Conservation (phyloP, 2,888 invertebrate species). For the Beris morrisii region DNA sequence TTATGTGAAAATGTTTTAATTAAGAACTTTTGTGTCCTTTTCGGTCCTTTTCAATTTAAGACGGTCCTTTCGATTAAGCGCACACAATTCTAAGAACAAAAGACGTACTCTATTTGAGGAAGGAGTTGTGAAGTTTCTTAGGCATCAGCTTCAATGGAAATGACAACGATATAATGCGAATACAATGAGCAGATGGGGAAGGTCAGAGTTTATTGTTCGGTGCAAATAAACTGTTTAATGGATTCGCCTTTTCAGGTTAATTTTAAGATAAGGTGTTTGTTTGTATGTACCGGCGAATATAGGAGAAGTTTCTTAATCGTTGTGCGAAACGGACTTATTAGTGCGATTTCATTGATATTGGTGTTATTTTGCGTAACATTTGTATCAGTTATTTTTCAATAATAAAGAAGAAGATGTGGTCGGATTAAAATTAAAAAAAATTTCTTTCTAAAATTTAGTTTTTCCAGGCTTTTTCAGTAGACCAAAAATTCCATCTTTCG, state of each 20-base stretch:
- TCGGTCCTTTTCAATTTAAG: conserved; percentile 38
- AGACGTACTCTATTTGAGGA: conserved; percentile 13
- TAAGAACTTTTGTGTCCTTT: conserved; percentile 40
- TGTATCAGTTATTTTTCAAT: no score
- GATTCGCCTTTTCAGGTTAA: conserved; percentile 38
- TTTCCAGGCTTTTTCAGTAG: no score
- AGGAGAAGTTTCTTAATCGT: conserved; percentile 25
- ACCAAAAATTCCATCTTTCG: no score
- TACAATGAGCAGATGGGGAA: conserved; percentile 31
- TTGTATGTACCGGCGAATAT: conserved; percentile 5
- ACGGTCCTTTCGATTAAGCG: conserved; percentile 38
- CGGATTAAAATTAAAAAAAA: no score
- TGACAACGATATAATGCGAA: conserved; percentile 32
- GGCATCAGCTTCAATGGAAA: conserved; percentile 10
- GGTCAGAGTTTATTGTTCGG: conserved; percentile 38
- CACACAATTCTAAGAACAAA: conserved; percentile 28
- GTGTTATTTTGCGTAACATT: no score
- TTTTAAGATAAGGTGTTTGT: conserved; percentile 33
- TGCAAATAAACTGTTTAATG: conserved; percentile 40
- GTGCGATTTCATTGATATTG: no score
- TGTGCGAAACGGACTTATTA: not conserved
- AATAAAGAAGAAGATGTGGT: no score
- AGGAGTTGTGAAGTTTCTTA: conserved; percentile 1
- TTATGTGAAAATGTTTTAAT: conserved; percentile 41
- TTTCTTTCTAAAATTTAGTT: no score